Evolutionary conservation across 2,888 invertebrate species (phyloP).

Genomic region (Netelia virgata): DNA sequence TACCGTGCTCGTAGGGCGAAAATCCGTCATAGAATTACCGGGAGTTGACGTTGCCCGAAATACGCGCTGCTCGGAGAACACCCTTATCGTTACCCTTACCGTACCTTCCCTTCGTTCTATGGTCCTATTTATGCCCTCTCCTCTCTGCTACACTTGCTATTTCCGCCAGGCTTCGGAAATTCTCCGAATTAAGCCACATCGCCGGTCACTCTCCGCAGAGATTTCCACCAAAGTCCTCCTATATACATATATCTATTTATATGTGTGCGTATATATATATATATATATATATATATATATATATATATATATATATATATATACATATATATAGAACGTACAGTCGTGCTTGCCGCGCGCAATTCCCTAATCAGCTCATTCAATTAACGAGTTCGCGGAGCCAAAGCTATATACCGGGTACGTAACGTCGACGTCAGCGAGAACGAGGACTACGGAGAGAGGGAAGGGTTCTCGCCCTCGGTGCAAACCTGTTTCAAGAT

Average conservation of each 20-base stretch:
- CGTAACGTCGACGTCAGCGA: conserved; percentile 54
- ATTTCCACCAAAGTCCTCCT: conserved; percentile 52
- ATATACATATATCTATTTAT: neutral
- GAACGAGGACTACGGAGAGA: conserved; percentile 48
- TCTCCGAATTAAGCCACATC: conserved; percentile 65
- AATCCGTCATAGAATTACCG: neutral
- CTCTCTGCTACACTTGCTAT: conserved; percentile 7
- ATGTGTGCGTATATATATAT: neutral
- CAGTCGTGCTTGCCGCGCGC: neutral
- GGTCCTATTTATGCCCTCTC: neutral
- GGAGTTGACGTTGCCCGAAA: conserved; percentile 2
- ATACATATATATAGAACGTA: neutral
- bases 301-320: neutral
- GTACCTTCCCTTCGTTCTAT: neutral
- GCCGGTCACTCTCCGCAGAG: conserved; percentile 58
- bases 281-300: neutral
- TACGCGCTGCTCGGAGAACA: neutral
- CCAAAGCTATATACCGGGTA: conserved; percentile 38
- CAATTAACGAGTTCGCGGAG: conserved; percentile 68
- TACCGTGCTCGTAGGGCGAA: neutral
- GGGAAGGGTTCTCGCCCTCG: conserved; percentile 47
- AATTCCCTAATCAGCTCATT: conserved; percentile 71
- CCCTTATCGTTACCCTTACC: conserved; percentile 14
- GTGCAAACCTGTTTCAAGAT: conserved; percentile 39
- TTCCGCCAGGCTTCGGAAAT: conserved; percentile 48